A percentile compares a stretch with the other conserved stretches of the same genome.
phyloP scores from a whole-genome alignment of 2,797 vertebrate species.

The Molossus molossus region DNA sequence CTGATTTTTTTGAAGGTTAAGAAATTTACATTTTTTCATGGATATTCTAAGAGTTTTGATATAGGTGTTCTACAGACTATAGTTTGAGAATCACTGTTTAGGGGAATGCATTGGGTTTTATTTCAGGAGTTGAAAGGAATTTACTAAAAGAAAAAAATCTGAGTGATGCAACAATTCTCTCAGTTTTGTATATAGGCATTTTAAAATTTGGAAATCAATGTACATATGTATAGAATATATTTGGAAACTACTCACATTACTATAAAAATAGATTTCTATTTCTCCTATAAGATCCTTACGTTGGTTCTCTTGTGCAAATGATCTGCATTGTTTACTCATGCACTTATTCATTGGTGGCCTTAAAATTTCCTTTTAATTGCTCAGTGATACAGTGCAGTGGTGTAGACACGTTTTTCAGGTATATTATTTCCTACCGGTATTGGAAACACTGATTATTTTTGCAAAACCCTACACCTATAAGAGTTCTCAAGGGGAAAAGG shows the following conservation, averaged over 20 bases:
- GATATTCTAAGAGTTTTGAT: not conserved
- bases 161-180: not conserved
- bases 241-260: not conserved
- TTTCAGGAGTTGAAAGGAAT: not conserved
- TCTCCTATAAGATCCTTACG: not conserved
- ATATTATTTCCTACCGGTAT: not conserved
- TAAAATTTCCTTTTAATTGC: not conserved
- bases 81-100: not conserved
- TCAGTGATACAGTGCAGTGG: not conserved
- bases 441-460: not conserved
- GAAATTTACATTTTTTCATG: not conserved
- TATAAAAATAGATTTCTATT: not conserved
- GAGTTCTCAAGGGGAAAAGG: not conserved
- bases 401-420: not conserved
- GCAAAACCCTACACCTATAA: not conserved
- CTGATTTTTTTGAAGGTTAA: not conserved
- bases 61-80: not conserved
- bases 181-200: not conserved
- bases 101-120: not conserved
- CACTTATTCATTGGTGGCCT: not conserved
- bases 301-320: not conserved
- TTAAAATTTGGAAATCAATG: not conserved
- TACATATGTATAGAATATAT: not conserved
- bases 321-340: not conserved
- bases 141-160: constrained; percentile 19